phyloP scores from a whole-genome alignment of 2,113 vertebrate species.

The Ochotona princeps region DNA sequence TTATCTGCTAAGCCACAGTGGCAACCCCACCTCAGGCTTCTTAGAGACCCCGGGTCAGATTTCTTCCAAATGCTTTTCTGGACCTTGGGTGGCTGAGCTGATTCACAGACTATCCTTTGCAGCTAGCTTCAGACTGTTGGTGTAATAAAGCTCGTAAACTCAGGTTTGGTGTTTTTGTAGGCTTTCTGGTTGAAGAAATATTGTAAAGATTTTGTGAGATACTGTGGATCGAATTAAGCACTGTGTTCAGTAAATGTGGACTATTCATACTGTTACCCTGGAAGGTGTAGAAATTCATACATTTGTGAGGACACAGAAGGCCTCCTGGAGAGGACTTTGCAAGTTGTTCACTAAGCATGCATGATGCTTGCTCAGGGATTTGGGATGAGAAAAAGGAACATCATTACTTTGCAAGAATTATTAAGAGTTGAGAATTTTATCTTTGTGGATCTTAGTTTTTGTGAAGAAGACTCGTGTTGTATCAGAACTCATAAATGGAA shows the following conservation, averaged over 20 bases:
- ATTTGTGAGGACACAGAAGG: slow-evolving; percentile 10
- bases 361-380: not conserved
- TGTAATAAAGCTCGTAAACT: not conserved
- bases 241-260: not conserved
- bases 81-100: not conserved
- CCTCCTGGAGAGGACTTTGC: not conserved
- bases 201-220: not conserved
- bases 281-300: not conserved
- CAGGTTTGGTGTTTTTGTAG: not conserved
- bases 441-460: slow-evolving; percentile 39
- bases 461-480: slow-evolving; percentile 4
- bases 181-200: not conserved
- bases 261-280: not conserved
- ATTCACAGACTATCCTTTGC: not conserved
- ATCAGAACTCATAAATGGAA: slow-evolving; percentile 42
- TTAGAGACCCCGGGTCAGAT: not conserved
- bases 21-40: too few species aligned
- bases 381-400: slow-evolving; percentile 9
- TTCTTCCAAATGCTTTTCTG: not conserved
- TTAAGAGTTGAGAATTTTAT: slow-evolving; percentile 36
- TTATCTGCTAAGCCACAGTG: too few species aligned
- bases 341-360: not conserved
- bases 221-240: not conserved
- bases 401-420: not conserved
- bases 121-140: not conserved